These are phyloP conservation scores for Pristionchus japonicus DNA, from an alignment of 2,888 invertebrate genomes.

Conservation along the genomic window DNA sequence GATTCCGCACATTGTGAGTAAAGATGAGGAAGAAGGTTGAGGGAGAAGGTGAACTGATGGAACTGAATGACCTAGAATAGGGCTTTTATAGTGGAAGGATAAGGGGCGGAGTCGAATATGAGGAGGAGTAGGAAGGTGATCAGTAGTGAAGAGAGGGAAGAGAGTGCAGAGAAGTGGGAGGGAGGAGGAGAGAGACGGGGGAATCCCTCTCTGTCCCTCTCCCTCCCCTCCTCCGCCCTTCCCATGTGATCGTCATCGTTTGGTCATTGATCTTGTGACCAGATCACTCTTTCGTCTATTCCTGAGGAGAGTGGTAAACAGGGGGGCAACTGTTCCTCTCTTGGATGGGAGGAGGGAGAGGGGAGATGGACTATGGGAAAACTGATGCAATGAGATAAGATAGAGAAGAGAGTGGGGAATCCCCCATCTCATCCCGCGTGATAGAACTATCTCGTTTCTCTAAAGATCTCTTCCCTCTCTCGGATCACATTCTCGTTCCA, in stretches of 20 bases:
- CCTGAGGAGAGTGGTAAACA: conserved; percentile 30
- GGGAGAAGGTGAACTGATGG: not conserved
- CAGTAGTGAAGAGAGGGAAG: not conserved
- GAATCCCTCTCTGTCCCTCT: not conserved
- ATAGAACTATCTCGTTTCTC: not conserved
- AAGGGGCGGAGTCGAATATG: conserved; percentile 7
- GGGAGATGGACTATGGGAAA: conserved; percentile 1
- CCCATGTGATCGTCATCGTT: not conserved
- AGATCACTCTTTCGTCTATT: conserved; percentile 6
- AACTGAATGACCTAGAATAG: not conserved
- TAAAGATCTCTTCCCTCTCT: conserved; percentile 12
- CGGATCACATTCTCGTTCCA: conserved; percentile 7
- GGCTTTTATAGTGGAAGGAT: conserved; percentile 6
- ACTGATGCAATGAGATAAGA: not conserved
- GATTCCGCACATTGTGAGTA: conserved; percentile 70
- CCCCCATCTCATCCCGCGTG: conserved; percentile 2
- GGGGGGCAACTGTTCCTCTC: conserved; percentile 23
- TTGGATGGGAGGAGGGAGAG: conserved; percentile 11
- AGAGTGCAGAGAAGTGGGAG: not conserved
- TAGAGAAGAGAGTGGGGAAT: conserved; percentile 21
- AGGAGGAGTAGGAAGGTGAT: not conserved
- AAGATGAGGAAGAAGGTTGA: not conserved
- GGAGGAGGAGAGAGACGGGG: not conserved
- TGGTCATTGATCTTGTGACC: conserved; percentile 34
- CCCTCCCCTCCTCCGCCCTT: not conserved